phyloP scores from a whole-genome alignment of 2,888 invertebrate genomes.

The Apantesis nais region DNA sequence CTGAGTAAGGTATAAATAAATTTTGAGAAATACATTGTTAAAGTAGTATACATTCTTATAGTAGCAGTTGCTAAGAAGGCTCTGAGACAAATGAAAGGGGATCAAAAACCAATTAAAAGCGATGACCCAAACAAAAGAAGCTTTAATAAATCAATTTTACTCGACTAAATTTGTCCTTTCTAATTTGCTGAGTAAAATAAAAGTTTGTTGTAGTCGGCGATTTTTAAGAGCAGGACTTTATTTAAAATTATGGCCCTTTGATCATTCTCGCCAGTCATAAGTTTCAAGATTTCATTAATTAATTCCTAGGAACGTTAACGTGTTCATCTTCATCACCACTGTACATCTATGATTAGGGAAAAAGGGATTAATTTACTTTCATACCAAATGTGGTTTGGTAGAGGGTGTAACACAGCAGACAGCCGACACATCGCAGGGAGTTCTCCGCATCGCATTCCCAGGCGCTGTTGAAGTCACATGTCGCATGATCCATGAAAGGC shows the following conservation, averaged over 20 bases:
- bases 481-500: no score
- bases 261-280: background rate
- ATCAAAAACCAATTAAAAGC: conserved; percentile 47
- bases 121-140: conserved; percentile 44
- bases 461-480: no score
- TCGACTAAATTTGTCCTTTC: conserved; percentile 23
- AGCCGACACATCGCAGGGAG: no score
- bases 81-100: conserved; percentile 40
- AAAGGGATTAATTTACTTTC: background rate
- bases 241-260: background rate
- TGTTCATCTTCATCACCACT: background rate
- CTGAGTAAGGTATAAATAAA: background rate
- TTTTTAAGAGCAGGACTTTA: background rate
- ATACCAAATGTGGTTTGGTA: no score
- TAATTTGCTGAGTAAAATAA: conserved; percentile 27
- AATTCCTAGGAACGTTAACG: background rate
- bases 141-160: conserved; percentile 43
- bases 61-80: conserved; percentile 21
- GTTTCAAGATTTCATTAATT: background rate
- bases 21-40: background rate
- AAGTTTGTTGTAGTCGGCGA: conserved; percentile 10
- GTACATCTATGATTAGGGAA: background rate
- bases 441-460: no score
- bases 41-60: conserved; percentile 1
- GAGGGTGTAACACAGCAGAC: no score